Evolutionary conservation across 1,140 invertebrate genomes (phyloP).

Genomic region (Heliothis virescens): DNA sequence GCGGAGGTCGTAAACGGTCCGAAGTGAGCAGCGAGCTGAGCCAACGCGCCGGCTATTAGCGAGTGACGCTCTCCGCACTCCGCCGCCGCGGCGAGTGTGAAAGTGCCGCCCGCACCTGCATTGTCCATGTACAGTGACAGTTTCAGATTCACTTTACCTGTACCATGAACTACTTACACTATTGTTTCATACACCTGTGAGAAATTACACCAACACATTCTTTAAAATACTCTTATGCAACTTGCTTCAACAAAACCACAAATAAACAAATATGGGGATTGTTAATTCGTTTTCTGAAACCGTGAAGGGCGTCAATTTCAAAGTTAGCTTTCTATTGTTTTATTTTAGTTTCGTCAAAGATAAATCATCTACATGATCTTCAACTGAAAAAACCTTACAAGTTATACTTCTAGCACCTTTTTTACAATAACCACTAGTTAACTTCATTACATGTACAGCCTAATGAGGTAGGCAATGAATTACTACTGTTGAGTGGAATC

Average conservation of each 20-base stretch:
- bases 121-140: slow-evolving; percentile 56
- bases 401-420: background rate
- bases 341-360: no score
- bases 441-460: background rate
- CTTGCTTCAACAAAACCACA: background rate
- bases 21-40: slow-evolving; percentile 25
- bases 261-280: background rate
- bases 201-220: background rate
- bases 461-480: slow-evolving; percentile 7
- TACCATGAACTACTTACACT: slow-evolving; percentile 22
- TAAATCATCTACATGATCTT: no score
- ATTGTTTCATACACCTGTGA: slow-evolving; percentile 27
- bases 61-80: slow-evolving; percentile 43
- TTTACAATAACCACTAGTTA: background rate
- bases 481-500: background rate
- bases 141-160: slow-evolving; percentile 70
- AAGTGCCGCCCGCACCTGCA: slow-evolving; percentile 73
- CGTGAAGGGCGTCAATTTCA: no score
- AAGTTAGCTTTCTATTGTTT: no score
- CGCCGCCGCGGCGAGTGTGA: slow-evolving; percentile 67
- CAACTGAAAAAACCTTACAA: no score
- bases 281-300: no score
- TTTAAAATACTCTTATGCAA: background rate
- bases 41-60: slow-evolving; percentile 42
- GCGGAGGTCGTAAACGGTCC: slow-evolving; percentile 60